Percentiles rank a stretch among this genome's conserved stretches.
These are phyloP conservation scores for Rhagoletis pomonella DNA, from an alignment of 1,140 invertebrate species.

Conservation along the genomic window DNA sequence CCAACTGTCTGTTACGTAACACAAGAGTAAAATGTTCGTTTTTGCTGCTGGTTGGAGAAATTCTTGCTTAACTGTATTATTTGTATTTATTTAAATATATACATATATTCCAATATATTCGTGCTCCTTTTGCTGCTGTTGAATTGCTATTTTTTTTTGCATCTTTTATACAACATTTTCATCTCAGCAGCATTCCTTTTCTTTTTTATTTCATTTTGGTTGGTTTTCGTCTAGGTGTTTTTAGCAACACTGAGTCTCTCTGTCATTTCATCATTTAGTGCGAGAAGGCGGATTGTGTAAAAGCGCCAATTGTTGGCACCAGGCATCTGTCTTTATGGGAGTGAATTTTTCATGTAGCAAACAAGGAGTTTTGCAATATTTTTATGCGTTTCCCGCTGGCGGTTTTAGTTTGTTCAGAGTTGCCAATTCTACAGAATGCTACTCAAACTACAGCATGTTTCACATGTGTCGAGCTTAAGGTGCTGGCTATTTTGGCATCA, in stretches of 20 bases:
- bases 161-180: neutral
- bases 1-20: neutral
- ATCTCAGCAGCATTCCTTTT: neutral
- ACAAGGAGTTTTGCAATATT: neutral
- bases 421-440: no score
- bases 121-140: neutral
- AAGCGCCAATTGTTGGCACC: neutral
- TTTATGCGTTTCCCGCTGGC: no score
- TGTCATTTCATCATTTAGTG: neutral
- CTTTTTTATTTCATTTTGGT: neutral
- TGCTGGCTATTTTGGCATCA: no score
- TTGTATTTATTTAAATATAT: neutral
- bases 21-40: neutral
- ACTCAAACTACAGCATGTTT: no score
- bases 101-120: neutral
- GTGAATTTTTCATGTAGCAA: neutral
- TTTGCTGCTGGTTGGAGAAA: neutral
- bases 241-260: neutral
- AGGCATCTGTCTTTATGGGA: neutral
- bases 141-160: neutral
- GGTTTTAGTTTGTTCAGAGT: no score
- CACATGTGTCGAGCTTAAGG: no score
- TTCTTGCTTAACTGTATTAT: neutral
- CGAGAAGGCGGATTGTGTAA: neutral
- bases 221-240: neutral